Evolutionary conservation across 2,888 invertebrate species (phyloP).

Genomic region (Hemithea aestivaria): DNA sequence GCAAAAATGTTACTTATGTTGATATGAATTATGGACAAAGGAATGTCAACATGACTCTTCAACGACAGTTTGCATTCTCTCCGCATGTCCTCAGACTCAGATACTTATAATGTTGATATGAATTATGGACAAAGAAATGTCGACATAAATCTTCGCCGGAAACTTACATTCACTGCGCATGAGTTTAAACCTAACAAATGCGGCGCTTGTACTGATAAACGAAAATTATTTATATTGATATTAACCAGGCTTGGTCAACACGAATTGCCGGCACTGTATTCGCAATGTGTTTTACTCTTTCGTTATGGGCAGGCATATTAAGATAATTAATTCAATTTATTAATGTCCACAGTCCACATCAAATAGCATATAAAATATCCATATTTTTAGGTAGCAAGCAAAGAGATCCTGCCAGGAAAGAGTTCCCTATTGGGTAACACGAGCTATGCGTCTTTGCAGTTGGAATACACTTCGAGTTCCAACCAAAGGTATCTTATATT

Average conservation of each 20-base stretch:
- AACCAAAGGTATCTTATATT: constrained; percentile 59
- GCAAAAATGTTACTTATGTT: not conserved
- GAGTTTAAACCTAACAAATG: constrained; percentile 79
- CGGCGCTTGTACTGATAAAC: constrained; percentile 49
- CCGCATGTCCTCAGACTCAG: constrained; percentile 77
- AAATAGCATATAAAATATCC: not conserved
- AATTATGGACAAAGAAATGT: constrained; percentile 82
- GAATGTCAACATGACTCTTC: constrained; percentile 81
- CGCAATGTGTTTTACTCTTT: too few species aligned
- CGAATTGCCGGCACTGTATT: too few species aligned
- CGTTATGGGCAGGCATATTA: too few species aligned
- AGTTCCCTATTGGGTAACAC: constrained; percentile 51
- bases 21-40: constrained; percentile 83
- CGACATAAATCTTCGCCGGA: constrained; percentile 78
- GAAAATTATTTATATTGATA: constrained; percentile 47
- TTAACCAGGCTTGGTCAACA: constrained; percentile 82
- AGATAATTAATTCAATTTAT: too few species aligned
- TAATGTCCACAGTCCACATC: too few species aligned
- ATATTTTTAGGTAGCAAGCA: constrained; percentile 54
- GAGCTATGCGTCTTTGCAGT: constrained; percentile 63
- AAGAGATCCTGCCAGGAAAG: constrained; percentile 64
- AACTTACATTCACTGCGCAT: constrained; percentile 79
- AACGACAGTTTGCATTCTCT: constrained; percentile 80
- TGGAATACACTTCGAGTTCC: constrained; percentile 70
- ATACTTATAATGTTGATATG: too few species aligned